A percentile compares a stretch with the other conserved stretches of the same genome.
These are phyloP conservation scores for Hydriomena furcata DNA, from an alignment of 2,888 invertebrate species.

Conservation along the genomic window DNA sequence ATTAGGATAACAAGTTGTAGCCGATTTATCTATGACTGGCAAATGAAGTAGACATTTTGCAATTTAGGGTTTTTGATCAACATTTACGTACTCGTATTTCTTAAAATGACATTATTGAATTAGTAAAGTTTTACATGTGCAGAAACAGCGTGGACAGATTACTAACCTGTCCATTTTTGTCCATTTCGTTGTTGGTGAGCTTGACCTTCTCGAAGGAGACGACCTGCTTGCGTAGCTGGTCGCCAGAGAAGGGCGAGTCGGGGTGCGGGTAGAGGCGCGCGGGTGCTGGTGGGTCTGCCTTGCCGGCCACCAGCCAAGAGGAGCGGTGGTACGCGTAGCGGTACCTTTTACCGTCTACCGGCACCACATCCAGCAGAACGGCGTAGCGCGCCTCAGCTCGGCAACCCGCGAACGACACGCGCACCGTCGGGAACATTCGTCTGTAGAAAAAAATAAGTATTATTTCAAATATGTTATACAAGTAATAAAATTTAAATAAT, in stretches of 20 bases:
- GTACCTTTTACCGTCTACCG: conserved; percentile 97
- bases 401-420: conserved; percentile 95
- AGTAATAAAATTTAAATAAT: conserved; percentile 28
- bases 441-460: conserved; percentile 81
- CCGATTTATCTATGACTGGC: background rate
- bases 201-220: conserved; percentile 99
- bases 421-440: conserved; percentile 98
- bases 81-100: too few species aligned
- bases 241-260: conserved; percentile 97
- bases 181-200: conserved; percentile 99
- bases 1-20: conserved; percentile 12
- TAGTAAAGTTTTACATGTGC: too few species aligned
- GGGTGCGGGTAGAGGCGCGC: conserved; percentile 97
- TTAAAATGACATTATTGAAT: too few species aligned
- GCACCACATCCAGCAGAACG: conserved; percentile 97
- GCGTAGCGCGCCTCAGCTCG: conserved; percentile 93
- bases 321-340: conserved; percentile 99
- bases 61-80: too few species aligned
- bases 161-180: conserved; percentile 96
- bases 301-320: conserved; percentile 98
- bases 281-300: conserved; percentile 98
- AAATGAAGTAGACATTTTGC: background rate
- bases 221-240: conserved; percentile 97
- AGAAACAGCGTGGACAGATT: too few species aligned
- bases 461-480: conserved; percentile 24